Evolutionary conservation across 2,797 vertebrate genomes (phyloP).

Genomic region (Luscinia luscinia): DNA sequence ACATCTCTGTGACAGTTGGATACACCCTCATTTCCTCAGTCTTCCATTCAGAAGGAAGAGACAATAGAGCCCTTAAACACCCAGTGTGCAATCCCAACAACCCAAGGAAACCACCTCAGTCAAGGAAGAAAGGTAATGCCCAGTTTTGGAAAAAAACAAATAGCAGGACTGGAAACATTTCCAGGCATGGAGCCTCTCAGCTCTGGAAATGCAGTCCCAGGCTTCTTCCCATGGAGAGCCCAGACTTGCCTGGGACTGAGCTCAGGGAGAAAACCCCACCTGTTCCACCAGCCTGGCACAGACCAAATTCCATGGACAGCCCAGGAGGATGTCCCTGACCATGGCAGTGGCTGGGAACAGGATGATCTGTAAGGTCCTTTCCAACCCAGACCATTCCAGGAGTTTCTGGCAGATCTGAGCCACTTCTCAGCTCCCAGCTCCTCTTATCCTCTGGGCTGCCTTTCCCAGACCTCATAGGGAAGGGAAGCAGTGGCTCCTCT

Average conservation of each 20-base stretch:
- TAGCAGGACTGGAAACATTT: neutral
- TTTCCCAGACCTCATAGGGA: neutral
- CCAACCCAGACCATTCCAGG: neutral
- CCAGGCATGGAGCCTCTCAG: neutral
- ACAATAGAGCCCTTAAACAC: neutral
- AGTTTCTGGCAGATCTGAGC: neutral
- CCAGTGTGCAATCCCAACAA: neutral
- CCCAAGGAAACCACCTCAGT: neutral
- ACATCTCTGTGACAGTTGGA: neutral
- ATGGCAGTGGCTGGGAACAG: neutral
- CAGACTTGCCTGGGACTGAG: too few relatives aligned
- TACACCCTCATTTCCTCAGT: neutral
- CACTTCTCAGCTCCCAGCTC: neutral
- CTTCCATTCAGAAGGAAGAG: neutral
- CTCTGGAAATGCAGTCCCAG: neutral
- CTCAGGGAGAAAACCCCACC: neutral
- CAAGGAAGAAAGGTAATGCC: neutral
- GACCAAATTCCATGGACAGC: neutral
- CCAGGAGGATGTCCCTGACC: neutral
- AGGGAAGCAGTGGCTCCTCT: neutral
- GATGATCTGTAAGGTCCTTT: neutral
- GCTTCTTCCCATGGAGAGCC: neutral
- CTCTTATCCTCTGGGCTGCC: neutral
- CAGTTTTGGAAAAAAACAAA: neutral
- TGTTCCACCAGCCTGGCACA: neutral